Conservation (phyloP, 2,797 vertebrate species). For the Lagodon rhomboides region DNA sequence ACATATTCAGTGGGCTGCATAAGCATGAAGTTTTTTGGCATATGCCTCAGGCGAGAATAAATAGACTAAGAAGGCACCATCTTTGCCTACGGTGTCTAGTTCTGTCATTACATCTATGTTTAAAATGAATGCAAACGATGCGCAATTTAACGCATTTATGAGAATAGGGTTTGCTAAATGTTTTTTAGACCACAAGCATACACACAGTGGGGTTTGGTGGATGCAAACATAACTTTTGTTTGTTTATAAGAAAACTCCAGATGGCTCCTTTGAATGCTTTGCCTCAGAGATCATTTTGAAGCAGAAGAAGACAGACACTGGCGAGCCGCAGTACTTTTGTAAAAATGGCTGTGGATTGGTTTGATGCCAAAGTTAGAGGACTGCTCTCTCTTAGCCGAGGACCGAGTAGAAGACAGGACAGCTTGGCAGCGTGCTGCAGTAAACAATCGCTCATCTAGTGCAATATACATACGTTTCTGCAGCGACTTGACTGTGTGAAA, state of each 20-base stretch:
- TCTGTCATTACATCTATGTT: no score
- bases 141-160: neutral
- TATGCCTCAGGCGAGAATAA: no score
- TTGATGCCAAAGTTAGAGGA: neutral
- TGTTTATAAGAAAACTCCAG: neutral
- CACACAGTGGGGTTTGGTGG: neutral
- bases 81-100: no score
- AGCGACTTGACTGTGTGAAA: neutral
- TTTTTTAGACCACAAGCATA: neutral
- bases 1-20: no score
- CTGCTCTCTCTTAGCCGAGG: neutral
- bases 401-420: neutral
- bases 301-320: neutral
- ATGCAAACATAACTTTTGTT: neutral
- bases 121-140: neutral
- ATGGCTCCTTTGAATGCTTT: neutral
- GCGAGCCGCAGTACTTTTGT: neutral
- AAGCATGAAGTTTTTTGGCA: no score
- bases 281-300: constrained; percentile 4
- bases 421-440: neutral
- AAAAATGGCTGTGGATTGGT: constrained; percentile 1
- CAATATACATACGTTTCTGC: neutral
- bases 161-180: no score
- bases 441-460: constrained; percentile 3
- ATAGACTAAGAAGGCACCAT: no score